These are phyloP conservation scores for Endotricha flammealis DNA, from an alignment of 2,888 invertebrate genomes.

Conservation along the genomic window DNA sequence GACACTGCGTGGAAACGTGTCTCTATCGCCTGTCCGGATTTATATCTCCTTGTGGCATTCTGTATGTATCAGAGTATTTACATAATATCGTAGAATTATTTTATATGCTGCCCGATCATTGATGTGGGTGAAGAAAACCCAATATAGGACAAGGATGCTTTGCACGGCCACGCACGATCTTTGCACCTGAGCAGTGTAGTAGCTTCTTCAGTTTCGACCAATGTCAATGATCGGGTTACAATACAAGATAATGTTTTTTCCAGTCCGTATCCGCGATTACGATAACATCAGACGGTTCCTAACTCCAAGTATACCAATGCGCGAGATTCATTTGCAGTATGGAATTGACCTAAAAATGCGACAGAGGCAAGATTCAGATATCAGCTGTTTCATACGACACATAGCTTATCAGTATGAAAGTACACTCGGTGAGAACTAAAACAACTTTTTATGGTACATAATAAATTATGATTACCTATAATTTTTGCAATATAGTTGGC, in stretches of 20 bases:
- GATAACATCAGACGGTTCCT: conserved; percentile 55
- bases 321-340: conserved; percentile 47
- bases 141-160: too few relatives aligned
- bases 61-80: conserved; percentile 39
- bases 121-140: too few relatives aligned
- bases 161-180: too few relatives aligned
- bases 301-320: conserved; percentile 55
- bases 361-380: conserved; percentile 58
- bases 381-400: conserved; percentile 56
- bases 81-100: too few relatives aligned
- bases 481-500: too few relatives aligned
- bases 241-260: too few relatives aligned
- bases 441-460: too few relatives aligned
- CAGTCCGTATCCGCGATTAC: conserved; percentile 58
- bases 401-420: conserved; percentile 45
- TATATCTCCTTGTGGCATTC: conserved; percentile 54
- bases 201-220: too few relatives aligned
- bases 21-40: conserved; percentile 49
- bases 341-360: conserved; percentile 47
- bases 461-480: too few relatives aligned
- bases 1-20: conserved; percentile 59
- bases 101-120: too few relatives aligned
- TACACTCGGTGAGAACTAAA: conserved; percentile 41
- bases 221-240: too few relatives aligned
- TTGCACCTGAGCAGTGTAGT: too few relatives aligned